These are phyloP conservation scores for Hyposmocoma kahamanoa DNA, from an alignment of 1,140 invertebrate genomes.

Conservation along the genomic window DNA sequence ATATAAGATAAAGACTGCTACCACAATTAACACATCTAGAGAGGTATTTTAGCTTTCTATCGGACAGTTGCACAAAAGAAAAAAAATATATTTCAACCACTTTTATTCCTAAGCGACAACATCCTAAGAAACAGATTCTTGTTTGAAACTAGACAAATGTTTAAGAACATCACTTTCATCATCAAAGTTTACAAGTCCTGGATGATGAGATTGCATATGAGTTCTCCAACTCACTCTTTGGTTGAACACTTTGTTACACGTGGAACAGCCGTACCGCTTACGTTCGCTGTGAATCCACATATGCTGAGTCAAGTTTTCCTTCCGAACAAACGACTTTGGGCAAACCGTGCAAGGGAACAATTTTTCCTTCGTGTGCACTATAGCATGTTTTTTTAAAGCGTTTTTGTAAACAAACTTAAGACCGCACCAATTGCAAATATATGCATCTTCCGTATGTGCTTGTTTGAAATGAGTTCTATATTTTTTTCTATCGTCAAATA, in stretches of 20 bases:
- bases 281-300: conserved; percentile 73
- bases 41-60: too few species aligned
- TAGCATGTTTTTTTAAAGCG: conserved; percentile 52
- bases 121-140: too few species aligned
- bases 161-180: neutral
- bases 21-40: too few species aligned
- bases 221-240: conserved; percentile 8
- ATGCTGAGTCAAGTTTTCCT: conserved; percentile 37
- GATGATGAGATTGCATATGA: conserved; percentile 51
- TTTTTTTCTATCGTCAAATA: conserved; percentile 10
- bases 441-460: conserved; percentile 17
- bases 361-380: conserved; percentile 63
- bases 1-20: too few species aligned
- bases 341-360: conserved; percentile 69
- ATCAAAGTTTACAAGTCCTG: conserved; percentile 33
- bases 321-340: conserved; percentile 33
- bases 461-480: conserved; percentile 21
- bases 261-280: conserved; percentile 74
- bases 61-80: too few species aligned
- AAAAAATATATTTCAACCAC: too few species aligned
- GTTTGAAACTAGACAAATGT: too few species aligned
- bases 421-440: conserved; percentile 16
- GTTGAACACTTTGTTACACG: conserved; percentile 45
- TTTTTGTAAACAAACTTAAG: conserved; percentile 17
- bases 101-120: too few species aligned